Conservation (phyloP, 2,888 invertebrate genomes). For the Drosophila pseudotalamancana region DNA sequence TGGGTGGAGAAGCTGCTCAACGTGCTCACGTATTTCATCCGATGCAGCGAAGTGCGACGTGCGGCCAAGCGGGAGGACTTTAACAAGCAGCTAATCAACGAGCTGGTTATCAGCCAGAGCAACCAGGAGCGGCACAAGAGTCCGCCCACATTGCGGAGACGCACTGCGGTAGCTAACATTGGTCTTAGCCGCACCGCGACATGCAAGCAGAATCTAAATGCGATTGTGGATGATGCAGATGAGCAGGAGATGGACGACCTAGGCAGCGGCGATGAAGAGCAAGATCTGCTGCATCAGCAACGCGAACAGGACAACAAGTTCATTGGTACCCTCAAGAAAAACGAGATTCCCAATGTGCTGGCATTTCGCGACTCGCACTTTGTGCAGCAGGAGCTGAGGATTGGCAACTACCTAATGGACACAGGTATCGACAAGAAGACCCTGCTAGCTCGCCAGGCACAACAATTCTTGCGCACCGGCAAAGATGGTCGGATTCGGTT, state of each 20-base stretch:
- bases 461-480: constrained; percentile 54
- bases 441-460: constrained; percentile 62
- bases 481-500: constrained; percentile 79
- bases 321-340: constrained; percentile 76
- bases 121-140: constrained; percentile 67
- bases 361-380: constrained; percentile 83
- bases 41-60: constrained; percentile 90
- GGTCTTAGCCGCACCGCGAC: constrained; percentile 80
- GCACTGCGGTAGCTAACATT: constrained; percentile 14
- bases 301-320: constrained; percentile 47
- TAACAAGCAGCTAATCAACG: constrained; percentile 79
- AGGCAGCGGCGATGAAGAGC: constrained; percentile 29
- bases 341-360: constrained; percentile 84
- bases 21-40: constrained; percentile 94
- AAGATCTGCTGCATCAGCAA: constrained; percentile 6
- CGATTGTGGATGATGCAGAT: constrained; percentile 56
- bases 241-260: constrained; percentile 25
- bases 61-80: constrained; percentile 84
- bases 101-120: constrained; percentile 60
- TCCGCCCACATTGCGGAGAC: constrained; percentile 31
- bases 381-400: constrained; percentile 83
- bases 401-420: constrained; percentile 84
- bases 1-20: constrained; percentile 90
- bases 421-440: constrained; percentile 83
- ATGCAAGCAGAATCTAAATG: constrained; percentile 81